These are phyloP conservation scores for Apis dorsata DNA, from an alignment of 1,140 invertebrate species.

Conservation along the genomic window DNA sequence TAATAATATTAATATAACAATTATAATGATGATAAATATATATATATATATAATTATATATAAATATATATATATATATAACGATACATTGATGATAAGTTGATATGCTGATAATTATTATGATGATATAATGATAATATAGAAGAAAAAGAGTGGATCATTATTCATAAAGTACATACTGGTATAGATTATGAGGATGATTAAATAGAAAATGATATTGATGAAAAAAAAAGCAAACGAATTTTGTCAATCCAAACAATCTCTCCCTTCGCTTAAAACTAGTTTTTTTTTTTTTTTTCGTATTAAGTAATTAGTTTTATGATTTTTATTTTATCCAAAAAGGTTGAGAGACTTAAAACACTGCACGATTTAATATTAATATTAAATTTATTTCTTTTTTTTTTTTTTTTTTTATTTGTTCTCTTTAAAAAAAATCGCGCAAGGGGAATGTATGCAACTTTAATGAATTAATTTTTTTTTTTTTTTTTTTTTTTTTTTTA, in stretches of 20 bases:
- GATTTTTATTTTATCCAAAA: conserved; percentile 21
- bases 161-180: conserved; percentile 75
- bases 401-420: neutral
- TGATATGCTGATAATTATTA: conserved; percentile 74
- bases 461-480: neutral
- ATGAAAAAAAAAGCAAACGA: conserved; percentile 51
- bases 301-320: conserved; percentile 18
- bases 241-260: conserved; percentile 67
- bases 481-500: neutral
- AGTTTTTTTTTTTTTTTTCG: conserved; percentile 8
- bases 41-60: conserved; percentile 72
- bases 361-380: conserved; percentile 52
- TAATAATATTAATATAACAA: conserved; percentile 71
- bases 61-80: conserved; percentile 67
- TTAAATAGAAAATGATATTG: conserved; percentile 76
- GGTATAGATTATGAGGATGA: conserved; percentile 75
- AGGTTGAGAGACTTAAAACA: conserved; percentile 64
- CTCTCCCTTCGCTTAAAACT: conserved; percentile 53
- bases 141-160: conserved; percentile 71
- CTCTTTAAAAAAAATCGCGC: neutral
- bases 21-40: conserved; percentile 65
- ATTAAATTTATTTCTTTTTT: neutral
- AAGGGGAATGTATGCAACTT: conserved; percentile 4
- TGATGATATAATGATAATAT: conserved; percentile 70
- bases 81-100: conserved; percentile 73